Evolutionary conservation across 1,140 invertebrate species (phyloP), one percentile per base, ranked within the genome.

Genomic region (Delia radicum): DNA sequence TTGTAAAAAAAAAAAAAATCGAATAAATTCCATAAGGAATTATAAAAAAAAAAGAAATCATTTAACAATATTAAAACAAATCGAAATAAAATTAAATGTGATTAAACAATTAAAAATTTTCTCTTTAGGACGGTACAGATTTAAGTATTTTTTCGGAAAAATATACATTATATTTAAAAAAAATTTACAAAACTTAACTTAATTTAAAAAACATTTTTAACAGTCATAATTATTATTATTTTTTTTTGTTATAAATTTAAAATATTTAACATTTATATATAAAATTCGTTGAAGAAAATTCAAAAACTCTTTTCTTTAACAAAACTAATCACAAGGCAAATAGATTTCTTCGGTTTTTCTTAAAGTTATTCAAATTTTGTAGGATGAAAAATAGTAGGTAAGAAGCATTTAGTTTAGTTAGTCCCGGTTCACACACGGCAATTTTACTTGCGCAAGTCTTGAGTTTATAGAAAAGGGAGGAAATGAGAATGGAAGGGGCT

Each of bases 281-380:
- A 24, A 33, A 69, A 69, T 69, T 69, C 29, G 29, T 69, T 31
- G 78, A 80, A 82, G 71, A 78, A 80, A 76, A 72, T 79, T 77
- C 80, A 76, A 77, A 77, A 77, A 77, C 65, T 69, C 29, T 69
- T 67, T 67, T 31, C n/a, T 76, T 18, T 37, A 27, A 31, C 27
- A 3, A n/a, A 61, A 82, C 82, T 84, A 84, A 84, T 84, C 82
- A 85, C 80, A 82, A 84, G 82, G 83, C 83, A 85, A 85, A 84
- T 82, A 82, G 81, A 76, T 76, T 27, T 73, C 15, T 24, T 42
- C 75, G 55, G 69, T 73, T 76, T 29, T 55, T 61, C 33, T 37
- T 10, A n/a, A n/a, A n/a, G n/a, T n/a, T n/a, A n/a, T n/a, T n/a
- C n/a, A n/a, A n/a, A n/a, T n/a, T n/a, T n/a, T n/a, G n/a, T n/a